Percentiles rank a stretch among this genome's conserved stretches.
Evolutionary conservation across 1,140 invertebrate species (phyloP).

Genomic region (Bombus ignitus): DNA sequence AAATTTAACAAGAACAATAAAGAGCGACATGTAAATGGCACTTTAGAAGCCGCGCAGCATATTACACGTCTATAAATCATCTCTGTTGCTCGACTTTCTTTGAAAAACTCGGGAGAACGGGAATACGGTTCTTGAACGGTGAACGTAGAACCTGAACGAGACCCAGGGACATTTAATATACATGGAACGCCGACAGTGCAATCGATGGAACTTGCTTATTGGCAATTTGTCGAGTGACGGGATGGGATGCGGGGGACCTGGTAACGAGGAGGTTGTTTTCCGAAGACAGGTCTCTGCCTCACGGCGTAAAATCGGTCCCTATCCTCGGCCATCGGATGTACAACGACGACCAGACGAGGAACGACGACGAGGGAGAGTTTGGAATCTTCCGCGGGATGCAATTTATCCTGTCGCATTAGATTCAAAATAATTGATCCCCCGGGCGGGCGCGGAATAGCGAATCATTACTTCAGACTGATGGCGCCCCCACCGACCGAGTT

Average conservation of each 20-base stretch:
- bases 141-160: too few species aligned
- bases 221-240: slow-evolving; percentile 57
- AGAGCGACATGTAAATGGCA: background rate
- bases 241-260: slow-evolving; percentile 17
- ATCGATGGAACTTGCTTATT: slow-evolving; percentile 55
- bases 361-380: background rate
- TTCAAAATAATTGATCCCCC: slow-evolving; percentile 77
- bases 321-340: slow-evolving; percentile 6
- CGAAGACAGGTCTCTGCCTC: slow-evolving; percentile 51
- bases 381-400: slow-evolving; percentile 58
- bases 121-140: background rate
- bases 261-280: slow-evolving; percentile 61
- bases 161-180: slow-evolving; percentile 25
- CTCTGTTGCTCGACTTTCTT: background rate
- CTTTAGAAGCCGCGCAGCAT: background rate
- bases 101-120: background rate
- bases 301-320: slow-evolving; percentile 57
- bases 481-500: slow-evolving; percentile 43
- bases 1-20: background rate
- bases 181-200: slow-evolving; percentile 22
- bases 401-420: slow-evolving; percentile 75
- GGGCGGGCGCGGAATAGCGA: slow-evolving; percentile 67
- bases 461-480: slow-evolving; percentile 73
- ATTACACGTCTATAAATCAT: background rate
- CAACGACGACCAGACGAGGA: background rate